A percentile compares a stretch with the other conserved stretches of the same genome.
Evolutionary conservation across 2,113 vertebrate species (phyloP).

Genomic region (Megaleporinus macrocephalus): DNA sequence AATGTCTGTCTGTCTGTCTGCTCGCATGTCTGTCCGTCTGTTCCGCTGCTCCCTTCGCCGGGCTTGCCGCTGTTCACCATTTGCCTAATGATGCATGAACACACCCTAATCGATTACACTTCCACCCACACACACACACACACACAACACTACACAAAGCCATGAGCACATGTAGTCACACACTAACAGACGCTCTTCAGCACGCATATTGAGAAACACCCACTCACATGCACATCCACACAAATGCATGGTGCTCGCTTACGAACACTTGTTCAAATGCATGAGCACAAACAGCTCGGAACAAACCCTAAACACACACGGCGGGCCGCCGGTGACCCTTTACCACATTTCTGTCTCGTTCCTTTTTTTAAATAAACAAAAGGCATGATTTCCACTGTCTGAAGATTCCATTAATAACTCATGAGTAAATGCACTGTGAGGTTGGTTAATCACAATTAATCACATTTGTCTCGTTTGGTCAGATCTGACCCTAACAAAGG

Average conservation of each 20-base stretch:
- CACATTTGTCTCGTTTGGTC: no score
- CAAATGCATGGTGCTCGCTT: not conserved
- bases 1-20: constrained; percentile 28
- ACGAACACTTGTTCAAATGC: not conserved
- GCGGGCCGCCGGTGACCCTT: not conserved
- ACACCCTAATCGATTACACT: constrained; percentile 40
- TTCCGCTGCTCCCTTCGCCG: constrained; percentile 49
- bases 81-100: constrained; percentile 76
- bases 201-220: not conserved
- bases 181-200: not conserved
- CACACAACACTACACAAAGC: not conserved
- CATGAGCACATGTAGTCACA: not conserved
- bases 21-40: constrained; percentile 11
- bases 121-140: not conserved
- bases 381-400: no score
- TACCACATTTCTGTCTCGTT: no score
- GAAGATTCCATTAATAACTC: no score
- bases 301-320: not conserved
- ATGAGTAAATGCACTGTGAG: no score
- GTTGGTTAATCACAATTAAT: no score
- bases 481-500: no score
- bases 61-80: constrained; percentile 67
- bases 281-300: not conserved
- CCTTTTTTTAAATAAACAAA: no score
- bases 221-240: not conserved